A percentile compares a stretch with the other conserved stretches of the same genome.
phyloP scores from a whole-genome alignment of 1,140 invertebrate species.

The Trinorchestia longiramus region DNA sequence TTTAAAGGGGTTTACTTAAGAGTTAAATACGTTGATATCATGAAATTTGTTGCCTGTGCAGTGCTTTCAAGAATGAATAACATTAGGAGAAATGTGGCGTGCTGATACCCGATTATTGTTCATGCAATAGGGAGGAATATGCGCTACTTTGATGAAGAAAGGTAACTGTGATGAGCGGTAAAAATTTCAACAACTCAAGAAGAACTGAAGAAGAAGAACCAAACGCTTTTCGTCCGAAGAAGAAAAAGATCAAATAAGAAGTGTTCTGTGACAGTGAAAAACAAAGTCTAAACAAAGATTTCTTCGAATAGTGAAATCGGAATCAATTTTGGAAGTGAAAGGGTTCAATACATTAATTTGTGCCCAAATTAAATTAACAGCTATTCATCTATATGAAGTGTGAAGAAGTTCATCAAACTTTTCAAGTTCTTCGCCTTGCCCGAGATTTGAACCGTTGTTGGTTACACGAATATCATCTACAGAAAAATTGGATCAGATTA shows the following conservation, averaged over 20 bases:
- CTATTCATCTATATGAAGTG: neutral
- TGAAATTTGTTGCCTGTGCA: neutral
- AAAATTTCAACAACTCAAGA: neutral
- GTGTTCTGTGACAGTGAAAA: neutral
- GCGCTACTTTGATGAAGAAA: neutral
- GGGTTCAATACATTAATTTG: neutral
- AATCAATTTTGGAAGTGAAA: neutral
- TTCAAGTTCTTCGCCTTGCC: too few species aligned
- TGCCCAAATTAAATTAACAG: too few species aligned
- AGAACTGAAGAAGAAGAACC: neutral
- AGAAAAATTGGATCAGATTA: neutral
- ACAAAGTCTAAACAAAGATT: neutral
- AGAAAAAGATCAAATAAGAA: neutral
- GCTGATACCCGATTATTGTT: neutral
- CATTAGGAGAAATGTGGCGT: neutral
- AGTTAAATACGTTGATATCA: neutral
- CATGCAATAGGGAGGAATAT: neutral
- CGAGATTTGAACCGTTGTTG: too few species aligned
- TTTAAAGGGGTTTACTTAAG: neutral
- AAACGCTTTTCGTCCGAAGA: neutral
- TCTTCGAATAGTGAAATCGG: neutral
- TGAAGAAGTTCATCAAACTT: neutral
- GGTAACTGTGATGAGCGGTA: neutral
- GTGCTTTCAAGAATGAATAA: neutral
- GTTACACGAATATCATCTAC: too few species aligned